Base-by-base conservation (phyloP, 2,888 invertebrate species). In the Ptychoptera contaminata region DNA sequence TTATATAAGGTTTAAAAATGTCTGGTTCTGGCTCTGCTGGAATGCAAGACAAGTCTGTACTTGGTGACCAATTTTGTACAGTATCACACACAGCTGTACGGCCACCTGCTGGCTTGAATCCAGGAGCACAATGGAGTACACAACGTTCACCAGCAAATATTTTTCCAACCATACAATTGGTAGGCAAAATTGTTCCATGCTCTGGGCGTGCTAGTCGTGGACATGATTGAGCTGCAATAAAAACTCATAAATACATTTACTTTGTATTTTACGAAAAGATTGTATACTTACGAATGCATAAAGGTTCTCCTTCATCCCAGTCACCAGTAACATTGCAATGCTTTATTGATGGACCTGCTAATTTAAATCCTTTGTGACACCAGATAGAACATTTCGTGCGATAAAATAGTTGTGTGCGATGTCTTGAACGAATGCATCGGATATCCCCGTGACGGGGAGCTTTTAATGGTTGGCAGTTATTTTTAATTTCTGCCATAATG, bases 121-220 rank as follows among this genome's bases (percentile, higher is more conserved):
- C 74, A 42, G 59, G 55, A 37, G 64, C 55, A 51, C 74, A 74
- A 37, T 65, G 62, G 37, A 73, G 53, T 14, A 57, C 53, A 53
- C 74, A 74, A 5, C 61, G 57, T 53, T 69, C 63, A 7, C 72
- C 70, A n/a, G 65, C 55, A 47, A 61, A 57, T 29, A 62, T 61
- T 48, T 63, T 58, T n/a, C 68, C 65, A 12, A 58, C 55, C n/a
- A 67, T 60, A 51, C 76, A 76, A 38, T 65, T 59, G 31, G 65
- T 59, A 1, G 76, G 76, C 11, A 67, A 49, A 30, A 75, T 65
- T 48, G 68, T 59, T 12, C 75, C 76, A 50, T 70, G 63, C 29
- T 60, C 58, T 1, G 73, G 70, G 11, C 56, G 52, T 2, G 59
- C 58, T 8, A 75, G 54, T 35, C 62, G 65, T 0, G 71, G 65